Conservation (phyloP, 2,113 vertebrate species). For the Pseudorhombus dupliciocellatus region DNA sequence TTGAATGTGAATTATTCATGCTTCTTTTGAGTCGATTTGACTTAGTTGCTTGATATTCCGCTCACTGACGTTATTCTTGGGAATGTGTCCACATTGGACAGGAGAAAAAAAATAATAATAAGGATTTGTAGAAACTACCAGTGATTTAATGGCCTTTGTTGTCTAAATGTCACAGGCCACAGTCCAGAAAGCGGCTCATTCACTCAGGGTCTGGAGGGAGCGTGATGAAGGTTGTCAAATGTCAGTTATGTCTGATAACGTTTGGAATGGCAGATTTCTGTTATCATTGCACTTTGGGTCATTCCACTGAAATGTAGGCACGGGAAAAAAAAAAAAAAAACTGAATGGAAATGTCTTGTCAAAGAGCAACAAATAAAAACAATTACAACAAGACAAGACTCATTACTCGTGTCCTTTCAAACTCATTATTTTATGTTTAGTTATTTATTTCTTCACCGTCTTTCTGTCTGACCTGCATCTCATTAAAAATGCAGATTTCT, state of each 20-base stretch:
- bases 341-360: neutral
- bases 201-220: constrained; percentile 62
- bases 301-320: constrained; percentile 32
- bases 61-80: constrained; percentile 28
- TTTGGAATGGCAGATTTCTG: constrained; percentile 57
- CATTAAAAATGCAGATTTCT: neutral
- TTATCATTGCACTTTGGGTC: constrained; percentile 38
- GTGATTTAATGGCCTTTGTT: constrained; percentile 68
- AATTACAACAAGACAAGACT: neutral
- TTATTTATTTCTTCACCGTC: neutral
- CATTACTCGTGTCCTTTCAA: neutral
- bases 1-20: constrained; percentile 17
- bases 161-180: constrained; percentile 80
- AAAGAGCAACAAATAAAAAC: neutral
- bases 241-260: constrained; percentile 73
- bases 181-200: constrained; percentile 67
- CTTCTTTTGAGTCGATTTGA: neutral
- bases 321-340: too few relatives aligned
- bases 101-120: neutral
- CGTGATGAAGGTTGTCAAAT: constrained; percentile 72
- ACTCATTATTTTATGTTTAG: neutral
- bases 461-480: neutral
- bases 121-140: constrained; percentile 42
- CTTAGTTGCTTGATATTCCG: constrained; percentile 14
- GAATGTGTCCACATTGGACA: neutral